phyloP scores from a whole-genome alignment of 2,113 vertebrate genomes.

The Uropsilus gracilis region DNA sequence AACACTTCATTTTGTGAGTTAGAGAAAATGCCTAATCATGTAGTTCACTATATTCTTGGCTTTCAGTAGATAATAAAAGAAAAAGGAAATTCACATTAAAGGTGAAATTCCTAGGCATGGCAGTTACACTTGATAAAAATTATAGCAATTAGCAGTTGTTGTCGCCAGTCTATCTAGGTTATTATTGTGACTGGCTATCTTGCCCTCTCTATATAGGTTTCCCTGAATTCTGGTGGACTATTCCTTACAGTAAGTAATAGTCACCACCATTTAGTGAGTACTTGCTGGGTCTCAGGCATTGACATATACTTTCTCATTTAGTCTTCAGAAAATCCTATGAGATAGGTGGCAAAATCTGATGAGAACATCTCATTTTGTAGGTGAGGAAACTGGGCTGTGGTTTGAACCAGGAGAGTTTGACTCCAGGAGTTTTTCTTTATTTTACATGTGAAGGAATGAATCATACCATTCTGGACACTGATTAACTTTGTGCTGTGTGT shows the following conservation, averaged over 20 bases:
- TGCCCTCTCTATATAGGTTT: neutral
- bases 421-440: neutral
- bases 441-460: neutral
- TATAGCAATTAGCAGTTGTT: slow-evolving; percentile 2
- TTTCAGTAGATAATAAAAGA: neutral
- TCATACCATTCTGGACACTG: neutral
- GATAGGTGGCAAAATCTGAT: no score
- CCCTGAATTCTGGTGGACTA: neutral
- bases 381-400: neutral
- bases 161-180: neutral
- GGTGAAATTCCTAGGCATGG: neutral
- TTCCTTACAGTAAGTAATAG: neutral
- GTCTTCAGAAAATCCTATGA: slow-evolving; percentile 12
- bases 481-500: neutral
- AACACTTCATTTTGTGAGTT: neutral
- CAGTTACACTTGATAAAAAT: no score
- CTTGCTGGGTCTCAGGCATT: neutral
- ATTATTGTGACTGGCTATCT: neutral
- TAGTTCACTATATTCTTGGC: neutral
- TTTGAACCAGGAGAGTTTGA: neutral
- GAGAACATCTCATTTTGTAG: neutral
- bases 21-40: neutral
- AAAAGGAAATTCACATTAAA: neutral
- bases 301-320: neutral
- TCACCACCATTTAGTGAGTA: neutral